Conservation (phyloP, 2,888 invertebrate genomes). For the Selenia dentaria region DNA sequence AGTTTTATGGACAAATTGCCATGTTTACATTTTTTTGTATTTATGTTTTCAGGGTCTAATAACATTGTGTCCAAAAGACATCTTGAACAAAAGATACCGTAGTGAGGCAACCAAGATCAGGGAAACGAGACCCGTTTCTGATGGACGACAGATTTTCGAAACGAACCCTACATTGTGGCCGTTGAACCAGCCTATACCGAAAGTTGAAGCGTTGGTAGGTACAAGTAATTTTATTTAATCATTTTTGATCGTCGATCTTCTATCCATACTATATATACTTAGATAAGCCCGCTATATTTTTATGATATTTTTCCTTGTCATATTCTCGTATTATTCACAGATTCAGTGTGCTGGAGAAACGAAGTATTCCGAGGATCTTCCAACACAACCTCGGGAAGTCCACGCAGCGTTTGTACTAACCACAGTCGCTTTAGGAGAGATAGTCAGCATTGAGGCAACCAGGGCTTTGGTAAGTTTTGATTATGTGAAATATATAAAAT, state of each 20-base stretch:
- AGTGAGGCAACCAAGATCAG: conserved; percentile 43
- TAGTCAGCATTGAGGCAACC: conserved; percentile 83
- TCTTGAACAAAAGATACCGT: conserved; percentile 34
- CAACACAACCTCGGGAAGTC: conserved; percentile 85
- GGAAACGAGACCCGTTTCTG: conserved; percentile 59
- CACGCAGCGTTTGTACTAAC: conserved; percentile 86
- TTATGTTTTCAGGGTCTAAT: conserved; percentile 46
- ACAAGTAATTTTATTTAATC: too few relatives aligned
- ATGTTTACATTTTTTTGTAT: too few relatives aligned
- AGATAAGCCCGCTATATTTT: too few relatives aligned
- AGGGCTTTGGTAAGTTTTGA: conserved; percentile 85
- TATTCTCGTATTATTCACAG: conserved; percentile 35
- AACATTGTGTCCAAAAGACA: conserved; percentile 42
- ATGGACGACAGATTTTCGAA: conserved; percentile 85
- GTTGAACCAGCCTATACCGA: conserved; percentile 87
- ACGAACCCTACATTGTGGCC: conserved; percentile 87
- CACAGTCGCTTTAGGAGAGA: conserved; percentile 76
- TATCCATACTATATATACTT: too few relatives aligned
- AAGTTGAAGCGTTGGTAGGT: conserved; percentile 81
- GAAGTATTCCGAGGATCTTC: conserved; percentile 86
- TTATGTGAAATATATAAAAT: too few relatives aligned
- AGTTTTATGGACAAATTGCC: too few relatives aligned
- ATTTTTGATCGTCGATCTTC: too few relatives aligned
- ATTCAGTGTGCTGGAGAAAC: conserved; percentile 88
- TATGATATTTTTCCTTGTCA: too few relatives aligned